Conservation (phyloP, 2,113 vertebrate species). For the Amphilophus citrinellus region DNA sequence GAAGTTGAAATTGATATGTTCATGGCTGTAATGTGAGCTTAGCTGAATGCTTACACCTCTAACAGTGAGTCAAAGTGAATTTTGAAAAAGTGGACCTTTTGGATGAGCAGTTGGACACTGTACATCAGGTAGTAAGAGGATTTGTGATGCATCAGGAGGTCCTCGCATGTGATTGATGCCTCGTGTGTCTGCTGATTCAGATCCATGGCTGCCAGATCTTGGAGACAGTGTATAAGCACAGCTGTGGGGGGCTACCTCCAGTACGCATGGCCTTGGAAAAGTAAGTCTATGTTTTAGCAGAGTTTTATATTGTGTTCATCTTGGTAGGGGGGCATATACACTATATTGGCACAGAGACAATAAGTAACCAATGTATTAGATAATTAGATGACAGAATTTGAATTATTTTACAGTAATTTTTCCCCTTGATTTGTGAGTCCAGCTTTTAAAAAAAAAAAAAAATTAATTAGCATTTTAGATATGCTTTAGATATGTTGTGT, state of each 20-base stretch:
- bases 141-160: background rate
- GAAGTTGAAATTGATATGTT: too few relatives aligned
- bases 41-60: too few relatives aligned
- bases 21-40: too few relatives aligned
- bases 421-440: too few relatives aligned
- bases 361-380: background rate
- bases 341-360: background rate
- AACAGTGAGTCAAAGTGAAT: too few relatives aligned
- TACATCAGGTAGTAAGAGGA: background rate
- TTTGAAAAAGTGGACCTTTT: background rate
- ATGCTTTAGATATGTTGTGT: background rate
- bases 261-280: conserved; percentile 95
- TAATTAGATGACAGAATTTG: background rate
- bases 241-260: conserved; percentile 94
- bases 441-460: too few relatives aligned
- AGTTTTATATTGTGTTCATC: background rate
- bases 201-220: conserved; percentile 98
- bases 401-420: too few relatives aligned
- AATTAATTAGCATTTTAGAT: background rate
- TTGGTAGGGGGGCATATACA: background rate
- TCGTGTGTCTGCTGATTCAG: conserved; percentile 74
- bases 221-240: conserved; percentile 96
- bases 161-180: background rate
- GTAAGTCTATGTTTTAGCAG: conserved; percentile 76
- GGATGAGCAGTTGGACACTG: background rate